phyloP scores from a whole-genome alignment of 2,888 invertebrate genomes.

The Argyresthia albistria region DNA sequence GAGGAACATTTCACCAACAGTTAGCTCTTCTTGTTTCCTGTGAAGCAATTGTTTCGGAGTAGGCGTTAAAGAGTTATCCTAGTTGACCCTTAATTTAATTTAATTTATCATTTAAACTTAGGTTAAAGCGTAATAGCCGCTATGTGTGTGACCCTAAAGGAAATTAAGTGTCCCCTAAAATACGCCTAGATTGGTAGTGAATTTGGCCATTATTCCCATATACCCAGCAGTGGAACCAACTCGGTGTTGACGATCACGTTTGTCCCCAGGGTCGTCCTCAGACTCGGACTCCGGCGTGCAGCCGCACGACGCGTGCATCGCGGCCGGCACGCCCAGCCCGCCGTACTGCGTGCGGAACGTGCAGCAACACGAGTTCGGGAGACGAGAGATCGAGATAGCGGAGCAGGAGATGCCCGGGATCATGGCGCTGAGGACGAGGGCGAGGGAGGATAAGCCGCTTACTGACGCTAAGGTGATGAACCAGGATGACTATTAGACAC shows the following conservation, averaged over 20 bases:
- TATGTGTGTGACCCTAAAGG: too few relatives aligned
- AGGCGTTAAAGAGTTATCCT: too few relatives aligned
- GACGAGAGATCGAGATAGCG: constrained; percentile 97
- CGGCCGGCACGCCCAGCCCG: constrained; percentile 85
- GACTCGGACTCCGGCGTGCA: constrained; percentile 91
- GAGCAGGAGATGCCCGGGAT: constrained; percentile 99
- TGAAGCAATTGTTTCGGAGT: too few relatives aligned
- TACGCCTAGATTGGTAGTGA: too few relatives aligned
- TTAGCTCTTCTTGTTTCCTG: too few relatives aligned
- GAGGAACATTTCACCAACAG: too few relatives aligned
- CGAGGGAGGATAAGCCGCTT: constrained; percentile 93
- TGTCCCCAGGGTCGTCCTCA: constrained; percentile 87
- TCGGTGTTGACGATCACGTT: background rate
- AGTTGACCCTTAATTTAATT: too few relatives aligned
- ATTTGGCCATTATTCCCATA: too few relatives aligned
- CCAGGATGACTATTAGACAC: background rate
- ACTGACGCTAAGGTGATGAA: constrained; percentile 86
- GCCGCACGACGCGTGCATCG: constrained; percentile 93
- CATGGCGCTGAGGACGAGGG: constrained; percentile 93
- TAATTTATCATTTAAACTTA: too few relatives aligned
- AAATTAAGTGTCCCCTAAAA: too few relatives aligned
- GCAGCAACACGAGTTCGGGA: constrained; percentile 92
- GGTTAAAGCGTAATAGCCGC: too few relatives aligned
- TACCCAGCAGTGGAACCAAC: too few relatives aligned
- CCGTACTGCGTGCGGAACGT: constrained; percentile 97